These are phyloP conservation scores for Anoncus sp. DNA, from an alignment of 2,888 invertebrate species.

Conservation along the genomic window DNA sequence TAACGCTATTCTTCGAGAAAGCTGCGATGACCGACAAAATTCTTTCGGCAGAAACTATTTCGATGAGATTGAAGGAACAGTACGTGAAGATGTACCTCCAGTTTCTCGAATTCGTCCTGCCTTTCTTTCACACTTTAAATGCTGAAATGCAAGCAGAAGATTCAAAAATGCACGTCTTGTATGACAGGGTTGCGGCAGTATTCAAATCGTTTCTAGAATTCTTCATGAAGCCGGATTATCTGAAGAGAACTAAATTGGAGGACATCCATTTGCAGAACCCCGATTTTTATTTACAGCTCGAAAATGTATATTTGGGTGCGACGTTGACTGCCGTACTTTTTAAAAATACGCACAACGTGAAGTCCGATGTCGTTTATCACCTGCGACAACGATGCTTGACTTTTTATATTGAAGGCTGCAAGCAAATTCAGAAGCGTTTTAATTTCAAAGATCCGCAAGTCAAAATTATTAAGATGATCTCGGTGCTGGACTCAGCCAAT, in stretches of 20 bases:
- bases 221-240: constrained; percentile 26
- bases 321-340: constrained; percentile 42
- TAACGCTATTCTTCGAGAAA: constrained; percentile 47
- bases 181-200: constrained; percentile 10
- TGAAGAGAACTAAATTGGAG: constrained; percentile 19
- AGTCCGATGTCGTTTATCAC: constrained; percentile 21
- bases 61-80: constrained; percentile 51
- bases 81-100: constrained; percentile 8
- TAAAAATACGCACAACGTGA: constrained; percentile 11
- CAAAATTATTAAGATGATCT: constrained; percentile 8
- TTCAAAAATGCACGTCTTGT: constrained; percentile 12
- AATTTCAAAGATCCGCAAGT: constrained; percentile 43
- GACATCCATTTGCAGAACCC: constrained; percentile 21
- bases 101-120: constrained; percentile 24
- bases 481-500: constrained; percentile 2
- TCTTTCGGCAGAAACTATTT: constrained; percentile 58
- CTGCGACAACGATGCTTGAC: constrained; percentile 41
- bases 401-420: constrained; percentile 45
- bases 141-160: constrained; percentile 15
- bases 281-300: constrained; percentile 14
- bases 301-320: constrained; percentile 46
- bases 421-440: constrained; percentile 46
- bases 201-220: constrained; percentile 14
- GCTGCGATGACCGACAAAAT: constrained; percentile 46
- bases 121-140: constrained; percentile 4